Evolutionary conservation across 2,797 vertebrate species (phyloP).

Genomic region (Xenopus petersii): DNA sequence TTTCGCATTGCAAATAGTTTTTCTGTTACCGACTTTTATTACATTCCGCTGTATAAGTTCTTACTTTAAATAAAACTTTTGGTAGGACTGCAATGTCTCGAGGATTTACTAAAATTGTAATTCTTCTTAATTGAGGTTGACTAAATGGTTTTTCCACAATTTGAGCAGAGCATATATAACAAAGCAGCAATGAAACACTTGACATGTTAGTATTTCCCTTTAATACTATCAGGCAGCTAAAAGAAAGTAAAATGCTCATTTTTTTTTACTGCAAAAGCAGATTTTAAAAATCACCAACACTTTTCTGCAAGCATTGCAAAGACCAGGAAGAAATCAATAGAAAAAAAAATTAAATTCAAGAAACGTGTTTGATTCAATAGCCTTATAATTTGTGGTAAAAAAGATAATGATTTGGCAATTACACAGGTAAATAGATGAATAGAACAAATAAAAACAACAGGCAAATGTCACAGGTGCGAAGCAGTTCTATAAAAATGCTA

Average conservation of each 20-base stretch:
- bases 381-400: not conserved
- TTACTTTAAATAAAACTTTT: too few relatives aligned
- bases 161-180: not conserved
- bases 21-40: too few relatives aligned
- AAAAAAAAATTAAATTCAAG: conserved; percentile 5
- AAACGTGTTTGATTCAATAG: not conserved
- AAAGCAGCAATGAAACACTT: not conserved
- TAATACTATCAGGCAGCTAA: not conserved
- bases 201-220: too few relatives aligned
- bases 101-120: too few relatives aligned
- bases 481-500: conserved; percentile 2
- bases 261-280: not conserved
- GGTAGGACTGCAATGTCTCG: too few relatives aligned
- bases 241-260: not conserved
- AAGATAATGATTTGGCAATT: conserved; percentile 5
- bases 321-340: not conserved
- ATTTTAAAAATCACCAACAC: not conserved
- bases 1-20: too few relatives aligned
- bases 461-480: conserved; percentile 2
- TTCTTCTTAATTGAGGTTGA: too few relatives aligned
- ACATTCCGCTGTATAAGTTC: too few relatives aligned
- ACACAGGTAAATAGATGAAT: not conserved
- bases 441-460: not conserved
- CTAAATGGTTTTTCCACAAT: not conserved
- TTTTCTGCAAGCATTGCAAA: conserved; percentile 1